phyloP scores from a whole-genome alignment of 1,140 invertebrate genomes.

The Drosophila auraria region DNA sequence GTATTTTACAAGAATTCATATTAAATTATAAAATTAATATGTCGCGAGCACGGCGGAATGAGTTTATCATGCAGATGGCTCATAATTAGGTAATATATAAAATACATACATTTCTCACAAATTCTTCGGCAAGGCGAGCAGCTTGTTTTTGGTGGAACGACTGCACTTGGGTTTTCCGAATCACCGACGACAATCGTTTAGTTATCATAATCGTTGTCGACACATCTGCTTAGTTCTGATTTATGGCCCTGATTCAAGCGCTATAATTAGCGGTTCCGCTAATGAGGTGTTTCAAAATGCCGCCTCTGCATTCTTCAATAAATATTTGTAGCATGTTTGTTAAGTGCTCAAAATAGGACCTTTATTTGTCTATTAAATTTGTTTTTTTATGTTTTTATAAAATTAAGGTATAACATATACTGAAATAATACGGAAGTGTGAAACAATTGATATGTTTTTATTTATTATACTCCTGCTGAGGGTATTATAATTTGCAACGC shows the following conservation, averaged over 20 bases:
- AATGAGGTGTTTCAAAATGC: slow-evolving; percentile 51
- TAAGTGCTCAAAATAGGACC: background rate
- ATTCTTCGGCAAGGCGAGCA: slow-evolving; percentile 75
- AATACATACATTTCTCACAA: slow-evolving; percentile 63
- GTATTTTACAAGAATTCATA: slow-evolving; percentile 83
- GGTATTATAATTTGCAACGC: too few relatives aligned
- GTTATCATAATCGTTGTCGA: slow-evolving; percentile 35
- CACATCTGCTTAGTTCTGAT: slow-evolving; percentile 59
- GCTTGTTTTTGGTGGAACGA: slow-evolving; percentile 75
- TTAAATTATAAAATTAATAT: slow-evolving; percentile 80
- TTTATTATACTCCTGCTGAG: too few relatives aligned
- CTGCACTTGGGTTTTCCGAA: slow-evolving; percentile 49
- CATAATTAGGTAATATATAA: slow-evolving; percentile 72
- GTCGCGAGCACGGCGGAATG: slow-evolving; percentile 66
- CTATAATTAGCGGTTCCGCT: slow-evolving; percentile 39
- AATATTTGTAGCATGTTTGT: background rate
- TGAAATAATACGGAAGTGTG: background rate
- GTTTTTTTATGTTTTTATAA: background rate
- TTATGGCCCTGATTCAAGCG: slow-evolving; percentile 61
- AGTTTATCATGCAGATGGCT: slow-evolving; percentile 72
- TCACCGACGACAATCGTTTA: slow-evolving; percentile 14
- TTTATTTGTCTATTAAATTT: background rate
- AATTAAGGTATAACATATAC: background rate
- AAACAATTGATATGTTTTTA: too few relatives aligned
- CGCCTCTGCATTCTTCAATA: slow-evolving; percentile 16